Evolutionary conservation across 2,888 invertebrate genomes (phyloP), one percentile per base, ranked within the genome.

Genomic region (Bruchidius siliquastri): DNA sequence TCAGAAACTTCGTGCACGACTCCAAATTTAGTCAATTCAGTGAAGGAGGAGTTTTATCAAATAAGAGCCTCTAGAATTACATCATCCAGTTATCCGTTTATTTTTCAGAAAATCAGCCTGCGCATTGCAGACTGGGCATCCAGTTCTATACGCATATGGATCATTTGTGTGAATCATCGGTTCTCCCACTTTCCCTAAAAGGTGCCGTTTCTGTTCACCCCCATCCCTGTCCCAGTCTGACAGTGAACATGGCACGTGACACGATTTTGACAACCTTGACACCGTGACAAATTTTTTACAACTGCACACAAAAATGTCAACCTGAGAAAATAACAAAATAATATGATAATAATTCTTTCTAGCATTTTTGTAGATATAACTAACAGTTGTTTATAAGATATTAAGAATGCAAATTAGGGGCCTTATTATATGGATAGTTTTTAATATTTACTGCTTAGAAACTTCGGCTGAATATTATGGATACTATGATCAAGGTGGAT

Each of bases 351-450:
- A 70, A 26, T 20, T 70, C 22, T 70, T 21, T 21, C 22, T 70
- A 26, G 22, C 70, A 70, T 21, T 70, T 26, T 70, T 70, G 21
- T 70, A 22, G 68, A 21, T 22, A 70, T 70, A 22, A 26, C 8
- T 70, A 22, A 22, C 68, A 49, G 20, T 71, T 10, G 10, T 21
- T 20, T 20, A 68, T 72, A 66, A 67, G 22, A 67, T 67, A 22
- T 68, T 30, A 74, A 72, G 21, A 32, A 78, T 77, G 76, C 72
- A 76, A 72, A 68, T 73, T 69, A 72, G 76, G 73, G 76, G 81
- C 77, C 77, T 83, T 74, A 77, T 84, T 79, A 83, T 85, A 80
- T 86, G 85, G 84, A 80, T 86, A 80, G 78, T 85, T 78, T 82
- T 85, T 74, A 80, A 82, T 75, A 77, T 84, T 72, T 84, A 82